Evolutionary conservation across 2,797 vertebrate genomes (phyloP).

Genomic region (Bradypus variegatus): DNA sequence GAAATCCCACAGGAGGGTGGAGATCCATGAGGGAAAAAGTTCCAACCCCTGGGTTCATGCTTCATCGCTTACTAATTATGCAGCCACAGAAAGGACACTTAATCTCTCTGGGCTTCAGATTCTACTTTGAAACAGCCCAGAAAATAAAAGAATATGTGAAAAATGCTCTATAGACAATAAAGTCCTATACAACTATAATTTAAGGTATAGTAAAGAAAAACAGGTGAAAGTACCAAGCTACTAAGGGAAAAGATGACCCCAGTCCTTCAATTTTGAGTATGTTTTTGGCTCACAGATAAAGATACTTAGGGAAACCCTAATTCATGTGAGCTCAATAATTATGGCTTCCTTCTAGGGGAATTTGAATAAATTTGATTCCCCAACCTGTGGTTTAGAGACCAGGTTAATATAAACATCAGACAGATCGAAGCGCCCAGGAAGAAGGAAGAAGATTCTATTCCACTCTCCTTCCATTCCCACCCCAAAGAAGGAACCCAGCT

Average conservation of each 20-base stretch:
- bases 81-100: background rate
- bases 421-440: background rate
- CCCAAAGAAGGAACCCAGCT: background rate
- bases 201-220: background rate
- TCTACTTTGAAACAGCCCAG: background rate
- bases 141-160: background rate
- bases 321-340: background rate
- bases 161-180: background rate
- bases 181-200: background rate
- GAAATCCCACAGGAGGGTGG: background rate
- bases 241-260: background rate
- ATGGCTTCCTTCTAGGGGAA: background rate
- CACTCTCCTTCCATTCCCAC: background rate
- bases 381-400: background rate
- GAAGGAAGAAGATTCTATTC: background rate
- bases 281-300: background rate
- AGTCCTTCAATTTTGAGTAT: background rate
- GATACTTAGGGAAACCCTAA: background rate
- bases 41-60: too few species aligned
- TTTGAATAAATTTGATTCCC: constrained; percentile 1
- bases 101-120: background rate
- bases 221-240: background rate
- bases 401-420: background rate
- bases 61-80: background rate
- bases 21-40: background rate